phyloP scores from a whole-genome alignment of 2,797 vertebrate genomes.

The Mallotus villosus region DNA sequence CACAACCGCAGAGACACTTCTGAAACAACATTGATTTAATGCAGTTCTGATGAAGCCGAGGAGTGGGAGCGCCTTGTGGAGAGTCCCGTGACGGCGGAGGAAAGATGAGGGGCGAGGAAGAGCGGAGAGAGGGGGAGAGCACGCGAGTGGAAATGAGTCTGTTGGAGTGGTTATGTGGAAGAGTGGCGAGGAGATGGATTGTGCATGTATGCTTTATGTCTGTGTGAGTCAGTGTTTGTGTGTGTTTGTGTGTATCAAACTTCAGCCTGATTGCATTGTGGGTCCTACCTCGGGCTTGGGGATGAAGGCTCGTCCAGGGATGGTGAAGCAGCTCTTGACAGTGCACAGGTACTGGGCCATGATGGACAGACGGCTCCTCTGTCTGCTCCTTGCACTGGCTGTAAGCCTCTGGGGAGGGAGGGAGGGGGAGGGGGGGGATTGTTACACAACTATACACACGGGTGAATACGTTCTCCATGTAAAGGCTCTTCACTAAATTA shows the following conservation, averaged over 20 bases:
- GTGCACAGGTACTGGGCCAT: slow-evolving; percentile 92
- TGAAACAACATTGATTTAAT: slow-evolving; percentile 67
- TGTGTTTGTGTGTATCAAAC: background rate
- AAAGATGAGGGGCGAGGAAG: slow-evolving; percentile 6
- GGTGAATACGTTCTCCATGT: background rate
- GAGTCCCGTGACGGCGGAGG: slow-evolving; percentile 21
- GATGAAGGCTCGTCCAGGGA: slow-evolving; percentile 90
- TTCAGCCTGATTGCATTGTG: background rate
- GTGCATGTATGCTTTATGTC: slow-evolving; percentile 11
- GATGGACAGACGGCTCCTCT: slow-evolving; percentile 92
- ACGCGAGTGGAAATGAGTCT: background rate
- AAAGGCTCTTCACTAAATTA: too few relatives aligned
- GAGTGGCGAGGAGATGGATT: slow-evolving; percentile 1
- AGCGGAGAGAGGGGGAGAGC: background rate
- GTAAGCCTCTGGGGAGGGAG: slow-evolving; percentile 80
- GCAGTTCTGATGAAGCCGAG: slow-evolving; percentile 67
- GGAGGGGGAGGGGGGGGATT: background rate
- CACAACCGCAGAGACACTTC: slow-evolving; percentile 42
- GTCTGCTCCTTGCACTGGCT: slow-evolving; percentile 81
- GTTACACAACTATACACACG: background rate
- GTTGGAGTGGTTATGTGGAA: slow-evolving; percentile 9
- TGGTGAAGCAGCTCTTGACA: slow-evolving; percentile 83
- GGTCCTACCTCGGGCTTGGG: slow-evolving; percentile 89
- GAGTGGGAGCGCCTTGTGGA: slow-evolving; percentile 33
- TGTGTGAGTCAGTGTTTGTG: background rate